phyloP scores from a whole-genome alignment of 2,888 invertebrate species.

The Horisme vitalbata region DNA sequence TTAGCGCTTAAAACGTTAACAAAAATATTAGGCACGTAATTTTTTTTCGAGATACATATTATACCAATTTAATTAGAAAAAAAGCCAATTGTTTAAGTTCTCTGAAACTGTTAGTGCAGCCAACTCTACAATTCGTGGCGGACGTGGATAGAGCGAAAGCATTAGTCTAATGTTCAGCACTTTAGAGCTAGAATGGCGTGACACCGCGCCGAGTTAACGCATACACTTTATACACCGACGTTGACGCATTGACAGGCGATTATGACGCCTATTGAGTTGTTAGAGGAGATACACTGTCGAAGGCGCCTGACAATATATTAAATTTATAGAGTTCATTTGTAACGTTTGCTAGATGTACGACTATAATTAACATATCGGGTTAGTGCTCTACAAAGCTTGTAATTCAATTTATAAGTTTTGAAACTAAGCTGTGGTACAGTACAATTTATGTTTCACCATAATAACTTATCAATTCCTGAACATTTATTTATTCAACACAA shows the following conservation, averaged over 20 bases:
- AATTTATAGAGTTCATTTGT: conserved; percentile 55
- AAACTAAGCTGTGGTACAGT: no score
- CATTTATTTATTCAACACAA: no score
- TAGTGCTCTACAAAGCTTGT: conserved; percentile 13
- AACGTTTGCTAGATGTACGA: conserved; percentile 32
- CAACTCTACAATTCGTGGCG: conserved; percentile 55
- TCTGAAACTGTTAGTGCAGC: conserved; percentile 48
- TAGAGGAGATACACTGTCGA: conserved; percentile 40
- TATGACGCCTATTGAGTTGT: conserved; percentile 62
- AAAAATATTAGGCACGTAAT: background rate
- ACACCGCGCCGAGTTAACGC: conserved; percentile 53
- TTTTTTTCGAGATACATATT: background rate
- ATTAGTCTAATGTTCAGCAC: conserved; percentile 70
- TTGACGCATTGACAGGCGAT: conserved; percentile 64
- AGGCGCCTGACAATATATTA: conserved; percentile 51
- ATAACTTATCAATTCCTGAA: no score
- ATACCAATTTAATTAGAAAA: no score
- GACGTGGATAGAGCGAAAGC: conserved; percentile 64
- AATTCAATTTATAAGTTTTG: conserved; percentile 11
- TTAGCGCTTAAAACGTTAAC: no score
- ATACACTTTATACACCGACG: conserved; percentile 53
- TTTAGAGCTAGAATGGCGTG: conserved; percentile 62
- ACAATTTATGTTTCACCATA: no score
- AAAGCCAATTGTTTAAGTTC: conserved; percentile 39
- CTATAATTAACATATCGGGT: conserved; percentile 30